phyloP scores from a whole-genome alignment of 2,113 vertebrate genomes.

The Pitta sordida region DNA sequence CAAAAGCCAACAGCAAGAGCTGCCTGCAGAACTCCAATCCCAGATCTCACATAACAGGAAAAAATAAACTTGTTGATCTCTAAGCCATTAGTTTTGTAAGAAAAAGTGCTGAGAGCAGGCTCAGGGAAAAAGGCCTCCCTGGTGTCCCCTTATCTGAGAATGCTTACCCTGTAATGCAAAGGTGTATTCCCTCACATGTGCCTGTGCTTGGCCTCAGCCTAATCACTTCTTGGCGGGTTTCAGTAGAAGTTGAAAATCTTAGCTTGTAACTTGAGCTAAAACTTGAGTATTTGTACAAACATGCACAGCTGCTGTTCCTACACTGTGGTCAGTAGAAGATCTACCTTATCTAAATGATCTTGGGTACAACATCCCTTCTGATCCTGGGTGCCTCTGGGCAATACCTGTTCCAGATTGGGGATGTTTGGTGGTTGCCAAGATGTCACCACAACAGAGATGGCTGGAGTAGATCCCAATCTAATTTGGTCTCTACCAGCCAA shows the following conservation, averaged over 20 bases:
- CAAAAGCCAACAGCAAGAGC: not conserved
- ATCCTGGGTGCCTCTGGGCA: not conserved
- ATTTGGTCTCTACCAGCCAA: not conserved
- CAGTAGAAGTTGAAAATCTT: not conserved
- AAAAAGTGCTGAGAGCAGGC: not conserved
- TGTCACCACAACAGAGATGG: not conserved
- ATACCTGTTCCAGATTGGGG: not conserved
- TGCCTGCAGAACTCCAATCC: not conserved
- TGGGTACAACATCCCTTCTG: not conserved
- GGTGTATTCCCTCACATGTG: not conserved
- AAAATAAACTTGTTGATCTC: not conserved
- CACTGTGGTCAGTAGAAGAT: not conserved
- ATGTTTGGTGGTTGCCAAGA: not conserved
- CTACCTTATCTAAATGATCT: not conserved
- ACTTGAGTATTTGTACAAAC: not conserved
- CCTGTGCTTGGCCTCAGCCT: not conserved
- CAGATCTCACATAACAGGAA: not conserved
- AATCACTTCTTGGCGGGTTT: not conserved
- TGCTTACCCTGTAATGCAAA: rapidly evolving
- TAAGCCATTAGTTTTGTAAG: not conserved
- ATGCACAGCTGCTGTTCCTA: not conserved
- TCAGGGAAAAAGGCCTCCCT: not conserved
- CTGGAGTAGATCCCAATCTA: not conserved
- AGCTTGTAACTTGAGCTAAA: not conserved
- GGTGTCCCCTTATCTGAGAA: not conserved